phyloP scores from a whole-genome alignment of 2,797 vertebrate species.

The Pseudotriccus pelzelni region DNA sequence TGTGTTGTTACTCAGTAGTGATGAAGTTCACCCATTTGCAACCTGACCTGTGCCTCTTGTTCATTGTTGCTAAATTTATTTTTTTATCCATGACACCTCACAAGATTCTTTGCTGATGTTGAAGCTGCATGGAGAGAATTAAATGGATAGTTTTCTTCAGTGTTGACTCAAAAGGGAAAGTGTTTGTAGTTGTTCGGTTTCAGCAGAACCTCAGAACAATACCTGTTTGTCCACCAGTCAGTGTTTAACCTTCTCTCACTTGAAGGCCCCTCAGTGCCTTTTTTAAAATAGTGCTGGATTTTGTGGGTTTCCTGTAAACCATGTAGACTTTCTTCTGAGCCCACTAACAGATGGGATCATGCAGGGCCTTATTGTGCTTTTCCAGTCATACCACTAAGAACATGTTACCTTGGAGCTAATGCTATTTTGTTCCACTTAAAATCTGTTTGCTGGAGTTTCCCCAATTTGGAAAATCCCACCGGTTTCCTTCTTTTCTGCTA shows the following conservation, averaged over 20 bases:
- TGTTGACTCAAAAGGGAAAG: not conserved
- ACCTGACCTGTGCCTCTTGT: not conserved
- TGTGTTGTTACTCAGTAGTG: not conserved
- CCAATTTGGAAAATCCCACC: constrained; percentile 29
- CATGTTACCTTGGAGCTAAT: constrained; percentile 29
- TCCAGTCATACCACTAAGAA: not conserved
- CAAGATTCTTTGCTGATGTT: not conserved
- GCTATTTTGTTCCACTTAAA: constrained; percentile 7
- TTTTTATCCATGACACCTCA: fast-evolving
- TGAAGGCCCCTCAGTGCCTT: not conserved
- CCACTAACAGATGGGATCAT: not conserved
- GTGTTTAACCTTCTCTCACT: constrained; percentile 1
- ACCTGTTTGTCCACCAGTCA: not conserved
- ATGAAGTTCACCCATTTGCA: not conserved
- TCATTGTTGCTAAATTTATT: not conserved
- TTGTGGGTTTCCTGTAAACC: not conserved
- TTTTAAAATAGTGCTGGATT: constrained; percentile 9
- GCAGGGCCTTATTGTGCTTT: not conserved
- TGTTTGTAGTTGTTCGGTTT: not conserved
- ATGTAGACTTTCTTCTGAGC: not conserved
- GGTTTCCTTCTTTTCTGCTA: constrained; percentile 26
- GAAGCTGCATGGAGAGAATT: not conserved
- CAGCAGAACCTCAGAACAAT: not conserved
- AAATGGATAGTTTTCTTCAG: not conserved
- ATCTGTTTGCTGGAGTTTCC: constrained; percentile 26